Conservation (phyloP, 2,797 vertebrate genomes). For the Limnodromus scolopaceus region DNA sequence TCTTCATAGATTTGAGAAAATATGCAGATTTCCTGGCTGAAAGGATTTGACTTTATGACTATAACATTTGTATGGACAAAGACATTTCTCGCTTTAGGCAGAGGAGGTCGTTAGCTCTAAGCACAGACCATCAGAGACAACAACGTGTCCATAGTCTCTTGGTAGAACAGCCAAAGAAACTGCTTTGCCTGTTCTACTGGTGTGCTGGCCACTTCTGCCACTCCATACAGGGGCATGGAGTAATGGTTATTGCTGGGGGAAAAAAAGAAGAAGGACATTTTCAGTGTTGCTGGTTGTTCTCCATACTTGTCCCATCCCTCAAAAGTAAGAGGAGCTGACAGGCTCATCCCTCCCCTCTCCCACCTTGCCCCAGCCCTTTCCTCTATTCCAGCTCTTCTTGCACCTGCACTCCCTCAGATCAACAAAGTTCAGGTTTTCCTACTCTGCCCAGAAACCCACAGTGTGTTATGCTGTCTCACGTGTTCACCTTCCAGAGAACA, state of each 20-base stretch:
- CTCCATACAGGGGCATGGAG: background rate
- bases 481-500: background rate
- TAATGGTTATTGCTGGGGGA: fast-evolving
- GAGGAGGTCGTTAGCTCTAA: background rate
- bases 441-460: background rate
- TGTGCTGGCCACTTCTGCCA: background rate
- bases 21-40: background rate
- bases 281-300: background rate
- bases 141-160: background rate
- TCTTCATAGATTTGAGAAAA: background rate
- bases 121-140: background rate
- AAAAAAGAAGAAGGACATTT: background rate
- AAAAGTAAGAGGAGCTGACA: background rate
- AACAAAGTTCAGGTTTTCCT: background rate
- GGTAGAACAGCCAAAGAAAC: too few species aligned
- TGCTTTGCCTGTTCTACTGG: background rate
- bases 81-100: background rate
- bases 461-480: fast-evolving
- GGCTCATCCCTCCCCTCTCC: background rate
- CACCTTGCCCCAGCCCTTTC: background rate
- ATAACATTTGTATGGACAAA: background rate
- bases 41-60: background rate
- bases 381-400: background rate
- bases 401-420: background rate
- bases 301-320: background rate